These are phyloP conservation scores for Sylvilagus bachmani DNA, from an alignment of 2,113 vertebrate species.

Conservation along the genomic window DNA sequence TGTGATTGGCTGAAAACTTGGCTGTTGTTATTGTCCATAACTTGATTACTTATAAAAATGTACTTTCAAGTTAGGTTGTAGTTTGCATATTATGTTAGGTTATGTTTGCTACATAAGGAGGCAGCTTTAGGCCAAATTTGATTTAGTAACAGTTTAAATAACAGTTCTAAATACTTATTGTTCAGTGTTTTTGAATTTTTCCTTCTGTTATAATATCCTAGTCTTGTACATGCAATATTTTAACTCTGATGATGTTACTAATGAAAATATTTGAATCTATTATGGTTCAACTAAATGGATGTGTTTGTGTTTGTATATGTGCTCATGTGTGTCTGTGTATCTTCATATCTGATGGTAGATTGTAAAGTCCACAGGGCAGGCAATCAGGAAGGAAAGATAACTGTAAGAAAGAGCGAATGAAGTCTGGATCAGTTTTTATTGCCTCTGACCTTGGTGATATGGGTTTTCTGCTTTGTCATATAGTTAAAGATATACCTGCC, in stretches of 20 bases:
- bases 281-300: neutral
- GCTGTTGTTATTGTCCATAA: neutral
- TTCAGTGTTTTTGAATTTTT: neutral
- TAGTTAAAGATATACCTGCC: neutral
- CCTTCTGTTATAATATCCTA: neutral
- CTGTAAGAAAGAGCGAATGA: neutral
- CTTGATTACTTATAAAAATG: neutral
- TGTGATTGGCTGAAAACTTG: neutral
- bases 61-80: neutral
- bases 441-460: neutral
- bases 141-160: neutral
- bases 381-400: neutral
- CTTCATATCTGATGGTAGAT: neutral
- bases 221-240: neutral
- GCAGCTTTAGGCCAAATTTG: neutral
- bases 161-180: neutral
- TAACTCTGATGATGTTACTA: slow-evolving; percentile 12
- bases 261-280: slow-evolving; percentile 16
- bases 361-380: neutral
- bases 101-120: neutral
- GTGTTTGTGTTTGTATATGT: neutral
- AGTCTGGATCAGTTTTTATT: neutral
- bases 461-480: neutral
- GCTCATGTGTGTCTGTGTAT: neutral
- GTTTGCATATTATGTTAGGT: neutral